A percentile compares a stretch with the other conserved stretches of the same genome.
Conservation (phyloP, 2,797 vertebrate species). For the Mormyrus hasselquistii region DNA sequence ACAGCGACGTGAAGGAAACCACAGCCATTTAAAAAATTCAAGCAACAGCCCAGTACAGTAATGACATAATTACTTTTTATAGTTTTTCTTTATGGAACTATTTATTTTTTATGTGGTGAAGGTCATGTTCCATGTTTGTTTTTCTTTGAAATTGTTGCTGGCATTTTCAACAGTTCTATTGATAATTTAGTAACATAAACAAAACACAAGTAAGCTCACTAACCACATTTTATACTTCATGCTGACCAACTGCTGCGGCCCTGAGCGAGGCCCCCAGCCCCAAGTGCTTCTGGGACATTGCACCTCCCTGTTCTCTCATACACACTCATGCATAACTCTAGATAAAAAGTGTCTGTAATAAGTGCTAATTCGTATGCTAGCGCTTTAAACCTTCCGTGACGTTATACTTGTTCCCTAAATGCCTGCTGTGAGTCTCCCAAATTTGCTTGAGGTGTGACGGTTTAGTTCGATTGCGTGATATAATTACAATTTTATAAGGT, state of each 20-base stretch:
- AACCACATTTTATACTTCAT: background rate
- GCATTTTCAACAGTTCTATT: background rate
- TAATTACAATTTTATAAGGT: background rate
- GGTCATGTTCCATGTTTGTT: background rate
- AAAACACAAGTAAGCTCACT: background rate
- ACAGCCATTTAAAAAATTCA: slow-evolving; percentile 1
- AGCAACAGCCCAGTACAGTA: background rate
- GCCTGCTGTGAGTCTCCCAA: background rate
- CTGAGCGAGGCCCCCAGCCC: background rate
- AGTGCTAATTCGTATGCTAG: background rate
- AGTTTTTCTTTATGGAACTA: slow-evolving; percentile 7
- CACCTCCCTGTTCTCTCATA: background rate
- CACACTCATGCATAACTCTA: background rate
- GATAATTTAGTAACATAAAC: background rate
- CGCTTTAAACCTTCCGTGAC: background rate
- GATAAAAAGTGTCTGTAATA: background rate
- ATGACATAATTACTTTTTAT: slow-evolving; percentile 4
- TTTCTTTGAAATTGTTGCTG: background rate
- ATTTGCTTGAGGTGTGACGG: background rate
- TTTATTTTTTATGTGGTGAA: slow-evolving; percentile 3
- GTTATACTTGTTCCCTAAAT: background rate
- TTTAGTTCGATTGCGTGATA: background rate
- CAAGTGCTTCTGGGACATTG: background rate
- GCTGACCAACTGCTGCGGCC: no score
- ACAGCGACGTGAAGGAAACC: background rate